Evolutionary conservation across 2,113 vertebrate species (phyloP), one percentile per base, ranked within the genome.

Genomic region (Trogon surrucura): DNA sequence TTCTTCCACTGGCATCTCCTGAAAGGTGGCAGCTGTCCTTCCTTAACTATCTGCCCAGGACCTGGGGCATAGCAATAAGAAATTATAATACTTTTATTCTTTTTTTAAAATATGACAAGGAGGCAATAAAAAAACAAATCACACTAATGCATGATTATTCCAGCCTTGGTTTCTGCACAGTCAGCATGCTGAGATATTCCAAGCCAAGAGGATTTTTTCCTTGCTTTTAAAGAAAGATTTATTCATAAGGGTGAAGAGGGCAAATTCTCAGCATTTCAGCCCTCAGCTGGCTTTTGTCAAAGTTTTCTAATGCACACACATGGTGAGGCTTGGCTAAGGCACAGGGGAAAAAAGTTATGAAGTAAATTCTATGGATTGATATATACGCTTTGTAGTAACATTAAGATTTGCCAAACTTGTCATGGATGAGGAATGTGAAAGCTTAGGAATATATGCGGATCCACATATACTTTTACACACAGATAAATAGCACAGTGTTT

Each of bases 211-310:
- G 53, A 71, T 84, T 90, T 93, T 92, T 93, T 88, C 71, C 79
- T 84, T 82, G 53, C 67, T 87, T 93, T 97, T 82, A 90, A 92
- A 88, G 61, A 80, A 93, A 83, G 91, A 97, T 94, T 96, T 97
- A 96, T 96, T 97, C 79, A 73, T 89, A 71, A 84, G 75, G 79
- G 89, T 91, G 85, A 96, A 91, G 65, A 96, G 95, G 92, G 75
- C 92, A 97, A 95, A 96, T 97, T 97, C 95, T 77, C 95, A 95
- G 86, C 92, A 93, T 93, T 95, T 87, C 89, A 96, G 62, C 27
- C 58, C 72, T 95, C 74, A 93, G 91, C 83, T 97, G 97, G 92
- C 77, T 97, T 96, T 97, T 90, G 92, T 97, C 95, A 96, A 74
- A 53, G 60, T 11, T 85, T 94, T 92, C 77, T 94, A 80, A 82